phyloP scores from a whole-genome alignment of 2,888 invertebrate species.

The Pharmacophagus antenor region DNA sequence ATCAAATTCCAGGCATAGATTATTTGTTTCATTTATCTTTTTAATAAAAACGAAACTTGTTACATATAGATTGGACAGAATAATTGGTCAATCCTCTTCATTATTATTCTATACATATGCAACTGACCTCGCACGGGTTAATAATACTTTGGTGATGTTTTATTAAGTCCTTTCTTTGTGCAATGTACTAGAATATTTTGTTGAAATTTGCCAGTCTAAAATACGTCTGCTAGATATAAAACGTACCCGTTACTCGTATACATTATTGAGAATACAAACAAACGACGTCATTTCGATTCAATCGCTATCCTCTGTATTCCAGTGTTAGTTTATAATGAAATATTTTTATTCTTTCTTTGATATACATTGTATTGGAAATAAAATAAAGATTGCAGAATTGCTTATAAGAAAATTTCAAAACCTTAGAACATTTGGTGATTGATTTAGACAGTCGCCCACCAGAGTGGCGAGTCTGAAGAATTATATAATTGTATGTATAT shows the following conservation, averaged over 20 bases:
- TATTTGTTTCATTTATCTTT: no score
- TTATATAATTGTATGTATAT: no score
- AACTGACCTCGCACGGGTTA: no score
- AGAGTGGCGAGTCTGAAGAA: no score
- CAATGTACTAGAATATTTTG: slow-evolving; percentile 8
- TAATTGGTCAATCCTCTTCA: background rate
- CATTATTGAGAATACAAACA: slow-evolving; percentile 18
- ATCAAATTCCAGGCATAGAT: no score
- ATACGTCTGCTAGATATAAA: slow-evolving; percentile 19
- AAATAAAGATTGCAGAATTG: no score
- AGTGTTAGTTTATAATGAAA: slow-evolving; percentile 9
- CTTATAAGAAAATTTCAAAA: no score
- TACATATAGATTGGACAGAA: background rate
- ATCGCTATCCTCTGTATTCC: slow-evolving; percentile 4
- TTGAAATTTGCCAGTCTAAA: slow-evolving; percentile 5
- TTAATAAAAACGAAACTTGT: no score
- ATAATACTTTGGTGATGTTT: background rate
- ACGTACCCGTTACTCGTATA: slow-evolving; percentile 8
- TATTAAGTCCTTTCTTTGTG: background rate
- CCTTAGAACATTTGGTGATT: no score
- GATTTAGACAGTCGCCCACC: no score
- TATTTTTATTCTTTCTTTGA: background rate
- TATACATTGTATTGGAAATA: no score
- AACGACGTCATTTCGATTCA: slow-evolving; percentile 18
- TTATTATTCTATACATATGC: background rate